Percentiles rank a stretch among this genome's conserved stretches.
Conservation (phyloP, 2,113 vertebrate species). For the Petrocephalus microphthalmus region DNA sequence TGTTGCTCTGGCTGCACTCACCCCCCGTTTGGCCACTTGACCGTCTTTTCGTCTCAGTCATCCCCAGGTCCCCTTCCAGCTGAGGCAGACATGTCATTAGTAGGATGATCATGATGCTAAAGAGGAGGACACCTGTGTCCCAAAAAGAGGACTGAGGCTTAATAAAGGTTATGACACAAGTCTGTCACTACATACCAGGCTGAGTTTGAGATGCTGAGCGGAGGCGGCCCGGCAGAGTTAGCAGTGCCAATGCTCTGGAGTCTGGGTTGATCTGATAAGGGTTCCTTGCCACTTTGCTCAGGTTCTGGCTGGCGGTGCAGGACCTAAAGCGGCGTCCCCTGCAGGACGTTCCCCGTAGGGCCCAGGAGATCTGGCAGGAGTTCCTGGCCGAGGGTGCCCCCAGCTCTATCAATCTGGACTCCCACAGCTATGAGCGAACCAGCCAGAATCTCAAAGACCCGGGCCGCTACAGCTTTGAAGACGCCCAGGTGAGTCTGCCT, state of each 20-base stretch:
- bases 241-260: neutral
- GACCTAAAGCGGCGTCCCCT: slow-evolving; percentile 85
- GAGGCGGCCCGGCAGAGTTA: neutral
- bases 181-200: neutral
- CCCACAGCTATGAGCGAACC: slow-evolving; percentile 91
- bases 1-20: neutral
- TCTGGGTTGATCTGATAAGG: neutral
- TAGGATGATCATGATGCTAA: neutral
- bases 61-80: neutral
- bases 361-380: slow-evolving; percentile 93
- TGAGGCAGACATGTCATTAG: too few relatives aligned
- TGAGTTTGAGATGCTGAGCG: neutral
- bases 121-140: neutral
- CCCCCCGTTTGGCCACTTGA: neutral
- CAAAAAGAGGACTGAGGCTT: neutral
- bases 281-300: slow-evolving; percentile 34
- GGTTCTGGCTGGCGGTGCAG: slow-evolving; percentile 94
- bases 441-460: slow-evolving; percentile 93
- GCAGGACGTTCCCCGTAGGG: slow-evolving; percentile 75
- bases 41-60: too few relatives aligned
- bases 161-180: neutral
- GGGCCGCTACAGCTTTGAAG: slow-evolving; percentile 88
- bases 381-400: slow-evolving; percentile 88
- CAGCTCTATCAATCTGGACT: slow-evolving; percentile 93
- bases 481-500: slow-evolving; percentile 75